Conservation (phyloP, 2,888 invertebrate genomes). For the Cordylochernes scorpioides region DNA sequence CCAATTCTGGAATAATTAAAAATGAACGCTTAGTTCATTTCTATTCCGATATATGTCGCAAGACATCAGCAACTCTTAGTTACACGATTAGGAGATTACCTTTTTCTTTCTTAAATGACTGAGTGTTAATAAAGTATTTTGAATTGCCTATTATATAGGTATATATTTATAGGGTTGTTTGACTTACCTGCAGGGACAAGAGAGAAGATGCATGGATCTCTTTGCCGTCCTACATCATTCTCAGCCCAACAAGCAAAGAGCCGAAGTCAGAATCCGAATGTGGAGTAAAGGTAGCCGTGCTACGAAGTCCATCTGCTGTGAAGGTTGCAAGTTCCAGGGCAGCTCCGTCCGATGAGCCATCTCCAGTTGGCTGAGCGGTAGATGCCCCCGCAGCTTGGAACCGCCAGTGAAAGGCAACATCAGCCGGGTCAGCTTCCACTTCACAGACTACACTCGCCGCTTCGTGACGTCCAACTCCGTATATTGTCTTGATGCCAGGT, state of each 20-base stretch:
- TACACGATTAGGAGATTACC: too few species aligned
- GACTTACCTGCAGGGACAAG: conserved; percentile 15
- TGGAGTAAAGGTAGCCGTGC: conserved; percentile 15
- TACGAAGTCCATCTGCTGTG: conserved; percentile 7
- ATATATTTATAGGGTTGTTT: too few species aligned
- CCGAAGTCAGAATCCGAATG: conserved; percentile 16
- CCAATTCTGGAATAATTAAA: too few species aligned
- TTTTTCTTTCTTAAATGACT: too few species aligned
- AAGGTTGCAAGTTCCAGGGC: conserved; percentile 7
- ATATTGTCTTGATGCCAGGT: conserved; percentile 24
- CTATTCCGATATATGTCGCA: too few species aligned
- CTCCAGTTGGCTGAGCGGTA: too few species aligned
- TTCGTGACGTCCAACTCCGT: conserved; percentile 71
- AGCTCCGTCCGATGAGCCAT: too few species aligned
- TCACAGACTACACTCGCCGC: conserved; percentile 32
- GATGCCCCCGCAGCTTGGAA: conserved; percentile 70
- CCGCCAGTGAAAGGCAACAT: conserved; percentile 68
- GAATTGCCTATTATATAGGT: too few species aligned
- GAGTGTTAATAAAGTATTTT: too few species aligned
- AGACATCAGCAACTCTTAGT: too few species aligned
- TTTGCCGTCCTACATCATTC: conserved; percentile 15
- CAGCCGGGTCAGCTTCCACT: conserved; percentile 65
- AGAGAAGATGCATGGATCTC: conserved; percentile 15
- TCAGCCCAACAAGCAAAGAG: conserved; percentile 16
- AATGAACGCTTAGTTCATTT: too few species aligned